Evolutionary conservation across 1,140 invertebrate species (phyloP).

Genomic region (Hyles euphorbiae): DNA sequence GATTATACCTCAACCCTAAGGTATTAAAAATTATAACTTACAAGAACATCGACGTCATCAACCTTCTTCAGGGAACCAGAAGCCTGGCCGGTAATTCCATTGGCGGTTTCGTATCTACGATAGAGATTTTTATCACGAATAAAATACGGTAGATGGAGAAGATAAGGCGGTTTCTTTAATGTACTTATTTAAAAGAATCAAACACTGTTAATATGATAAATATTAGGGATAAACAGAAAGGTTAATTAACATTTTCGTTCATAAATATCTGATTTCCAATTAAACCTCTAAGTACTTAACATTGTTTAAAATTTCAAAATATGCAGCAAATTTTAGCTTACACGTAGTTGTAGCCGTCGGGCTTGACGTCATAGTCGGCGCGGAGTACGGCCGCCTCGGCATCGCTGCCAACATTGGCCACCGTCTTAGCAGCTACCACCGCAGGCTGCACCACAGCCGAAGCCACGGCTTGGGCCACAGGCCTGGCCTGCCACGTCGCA

Average conservation of each 20-base stretch:
- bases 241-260: no score
- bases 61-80: slow-evolving; percentile 53
- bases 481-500: slow-evolving; percentile 4
- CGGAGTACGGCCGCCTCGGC: slow-evolving; percentile 23
- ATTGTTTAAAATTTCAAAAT: no score
- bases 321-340: slow-evolving; percentile 12
- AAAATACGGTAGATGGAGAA: no score
- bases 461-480: slow-evolving; percentile 7
- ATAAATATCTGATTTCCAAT: no score
- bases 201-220: no score
- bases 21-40: slow-evolving; percentile 23
- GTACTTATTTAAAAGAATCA: no score
- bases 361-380: slow-evolving; percentile 25
- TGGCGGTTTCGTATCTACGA: slow-evolving; percentile 58
- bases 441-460: neutral
- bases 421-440: no score
- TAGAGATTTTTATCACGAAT: neutral
- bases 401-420: slow-evolving; percentile 11
- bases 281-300: no score
- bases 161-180: no score
- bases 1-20: no score
- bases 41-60: slow-evolving; percentile 56
- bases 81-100: slow-evolving; percentile 63
- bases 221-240: no score
- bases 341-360: slow-evolving; percentile 29